These are phyloP conservation scores for Hyposoter dolosus DNA, from an alignment of 2,888 invertebrate genomes.

Conservation along the genomic window DNA sequence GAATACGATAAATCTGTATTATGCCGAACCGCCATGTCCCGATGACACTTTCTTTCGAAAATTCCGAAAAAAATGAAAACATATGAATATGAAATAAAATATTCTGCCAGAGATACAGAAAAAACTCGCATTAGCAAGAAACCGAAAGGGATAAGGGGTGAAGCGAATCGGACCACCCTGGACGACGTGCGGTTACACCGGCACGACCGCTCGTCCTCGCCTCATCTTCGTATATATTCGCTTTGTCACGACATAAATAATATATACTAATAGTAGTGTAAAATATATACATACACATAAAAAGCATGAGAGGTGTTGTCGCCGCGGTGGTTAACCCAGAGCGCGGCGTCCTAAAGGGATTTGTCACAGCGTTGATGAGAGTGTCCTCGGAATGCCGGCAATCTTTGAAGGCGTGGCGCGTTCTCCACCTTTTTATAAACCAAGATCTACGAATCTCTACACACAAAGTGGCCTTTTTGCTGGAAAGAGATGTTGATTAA, in stretches of 20 bases:
- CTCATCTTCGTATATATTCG: constrained; percentile 37
- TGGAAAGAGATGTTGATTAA: constrained; percentile 27
- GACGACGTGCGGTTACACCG: constrained; percentile 50
- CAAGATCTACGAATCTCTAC: constrained; percentile 32
- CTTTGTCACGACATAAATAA: constrained; percentile 61
- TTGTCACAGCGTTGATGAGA: constrained; percentile 74
- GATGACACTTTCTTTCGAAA: constrained; percentile 7
- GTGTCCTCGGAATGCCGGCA: constrained; percentile 68
- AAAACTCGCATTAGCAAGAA: constrained; percentile 65
- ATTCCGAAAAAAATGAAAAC: not conserved
- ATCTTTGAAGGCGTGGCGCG: constrained; percentile 71
- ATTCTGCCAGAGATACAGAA: constrained; percentile 26
- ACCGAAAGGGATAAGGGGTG: constrained; percentile 70
- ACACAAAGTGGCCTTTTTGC: constrained; percentile 44
- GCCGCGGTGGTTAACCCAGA: constrained; percentile 53
- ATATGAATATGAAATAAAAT: constrained; percentile 9
- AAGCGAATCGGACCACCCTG: constrained; percentile 74
- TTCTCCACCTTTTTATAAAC: constrained; percentile 51
- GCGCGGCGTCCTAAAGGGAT: constrained; percentile 76
- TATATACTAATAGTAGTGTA: constrained; percentile 11
- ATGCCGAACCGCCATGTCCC: not conserved
- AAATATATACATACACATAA: constrained; percentile 11
- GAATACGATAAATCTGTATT: not conserved
- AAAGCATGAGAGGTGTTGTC: constrained; percentile 59
- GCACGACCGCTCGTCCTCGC: constrained; percentile 55